These are phyloP conservation scores for roundworm (Caenorhabditis elegans) DNA, from an alignment of 1,140 invertebrate genomes.

Conservation along the genomic window WBcel235 BX284604.4:8799501-8800000, in stretches of 20 bases:
- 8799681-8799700: constrained; percentile 39
- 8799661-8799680: constrained; percentile 44
- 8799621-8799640: constrained; percentile 43
- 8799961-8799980: too few relatives aligned
- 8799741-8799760: constrained; percentile 55
- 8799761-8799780: constrained; percentile 64
- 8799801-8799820: constrained; percentile 52
- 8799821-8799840: constrained; percentile 36
- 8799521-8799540: constrained; percentile 50
- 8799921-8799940: too few relatives aligned
- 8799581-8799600: constrained; percentile 44
- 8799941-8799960: too few relatives aligned
- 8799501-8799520: constrained; percentile 43
- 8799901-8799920: too few relatives aligned
- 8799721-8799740: constrained; percentile 34
- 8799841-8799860: too few relatives aligned
- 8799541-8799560: constrained; percentile 48
- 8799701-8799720: too few relatives aligned
- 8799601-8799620: constrained; percentile 38
- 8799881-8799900: too few relatives aligned
- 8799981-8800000: too few relatives aligned
- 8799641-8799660: constrained; percentile 52
- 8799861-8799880: too few relatives aligned
- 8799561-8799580: constrained; percentile 43
- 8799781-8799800: constrained; percentile 56